These are phyloP conservation scores for Oreonectes daqikongensis DNA, from an alignment of 2,797 vertebrate species.

Conservation along the genomic window DNA sequence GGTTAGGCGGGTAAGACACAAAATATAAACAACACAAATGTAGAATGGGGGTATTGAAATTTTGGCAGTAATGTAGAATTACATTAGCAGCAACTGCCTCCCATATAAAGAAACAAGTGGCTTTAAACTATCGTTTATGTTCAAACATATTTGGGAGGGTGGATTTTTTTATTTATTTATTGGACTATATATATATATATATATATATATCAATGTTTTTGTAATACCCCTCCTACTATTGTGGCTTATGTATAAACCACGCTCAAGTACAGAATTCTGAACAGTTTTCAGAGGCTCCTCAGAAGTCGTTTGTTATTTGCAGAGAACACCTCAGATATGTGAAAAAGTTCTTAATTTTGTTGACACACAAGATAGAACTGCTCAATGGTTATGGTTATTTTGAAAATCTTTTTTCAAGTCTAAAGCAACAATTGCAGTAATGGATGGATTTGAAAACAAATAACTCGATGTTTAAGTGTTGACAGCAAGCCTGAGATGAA, in stretches of 20 bases:
- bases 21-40: background rate
- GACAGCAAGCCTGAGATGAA: constrained; percentile 18
- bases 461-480: background rate
- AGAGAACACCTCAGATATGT: background rate
- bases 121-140: background rate
- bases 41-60: background rate
- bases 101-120: constrained; percentile 10
- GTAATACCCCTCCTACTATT: background rate
- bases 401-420: background rate
- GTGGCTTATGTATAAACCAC: background rate
- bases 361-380: background rate
- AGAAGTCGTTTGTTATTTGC: background rate
- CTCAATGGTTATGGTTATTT: background rate
- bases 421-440: background rate
- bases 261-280: background rate
- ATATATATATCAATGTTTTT: background rate
- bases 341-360: background rate
- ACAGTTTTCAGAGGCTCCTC: background rate
- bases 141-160: background rate
- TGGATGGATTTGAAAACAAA: background rate
- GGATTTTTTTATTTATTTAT: background rate
- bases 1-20: constrained; percentile 44
- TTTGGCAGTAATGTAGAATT: constrained; percentile 28
- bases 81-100: constrained; percentile 33
- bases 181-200: too few species aligned